Percentiles rank a stretch among this genome's conserved stretches.
Conservation (phyloP, 2,888 invertebrate genomes). For the Amphipoea oculea region DNA sequence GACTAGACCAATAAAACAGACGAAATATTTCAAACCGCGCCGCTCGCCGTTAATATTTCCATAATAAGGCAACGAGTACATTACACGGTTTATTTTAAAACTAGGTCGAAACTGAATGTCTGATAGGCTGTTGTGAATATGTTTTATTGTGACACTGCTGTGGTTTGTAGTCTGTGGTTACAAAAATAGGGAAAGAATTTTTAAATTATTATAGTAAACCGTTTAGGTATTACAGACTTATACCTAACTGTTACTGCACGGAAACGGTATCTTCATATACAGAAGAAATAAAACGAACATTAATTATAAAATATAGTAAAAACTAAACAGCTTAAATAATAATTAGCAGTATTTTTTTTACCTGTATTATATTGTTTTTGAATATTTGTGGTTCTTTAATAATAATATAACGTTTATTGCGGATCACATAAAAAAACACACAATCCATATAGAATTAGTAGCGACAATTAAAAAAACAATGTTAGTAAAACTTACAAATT, state of each 20-base stretch:
- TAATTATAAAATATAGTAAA: too few relatives aligned
- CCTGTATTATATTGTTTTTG: neutral
- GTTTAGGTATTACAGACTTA: neutral
- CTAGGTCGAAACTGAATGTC: conserved; percentile 54
- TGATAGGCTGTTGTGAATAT: conserved; percentile 40
- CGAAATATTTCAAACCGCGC: neutral
- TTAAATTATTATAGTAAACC: neutral
- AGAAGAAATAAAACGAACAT: neutral
- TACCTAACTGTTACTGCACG: neutral
- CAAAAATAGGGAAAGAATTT: neutral
- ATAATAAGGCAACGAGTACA: conserved; percentile 36
- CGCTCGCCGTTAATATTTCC: conserved; percentile 18
- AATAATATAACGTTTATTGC: too few relatives aligned
- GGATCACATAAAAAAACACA: too few relatives aligned
- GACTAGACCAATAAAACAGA: neutral
- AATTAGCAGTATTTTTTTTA: neutral
- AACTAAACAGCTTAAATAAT: neutral
- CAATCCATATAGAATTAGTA: too few relatives aligned
- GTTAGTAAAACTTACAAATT: too few relatives aligned
- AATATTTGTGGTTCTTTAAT: too few relatives aligned
- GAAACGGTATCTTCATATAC: neutral
- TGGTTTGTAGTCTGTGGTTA: conserved; percentile 2
- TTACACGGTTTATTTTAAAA: conserved; percentile 51
- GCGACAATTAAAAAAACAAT: too few relatives aligned
- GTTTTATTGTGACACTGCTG: conserved; percentile 39